A percentile compares a stretch with the other conserved stretches of the same genome.
Evolutionary conservation across 1,140 invertebrate genomes (phyloP).

Genomic region (Heliconius hewitsoni): DNA sequence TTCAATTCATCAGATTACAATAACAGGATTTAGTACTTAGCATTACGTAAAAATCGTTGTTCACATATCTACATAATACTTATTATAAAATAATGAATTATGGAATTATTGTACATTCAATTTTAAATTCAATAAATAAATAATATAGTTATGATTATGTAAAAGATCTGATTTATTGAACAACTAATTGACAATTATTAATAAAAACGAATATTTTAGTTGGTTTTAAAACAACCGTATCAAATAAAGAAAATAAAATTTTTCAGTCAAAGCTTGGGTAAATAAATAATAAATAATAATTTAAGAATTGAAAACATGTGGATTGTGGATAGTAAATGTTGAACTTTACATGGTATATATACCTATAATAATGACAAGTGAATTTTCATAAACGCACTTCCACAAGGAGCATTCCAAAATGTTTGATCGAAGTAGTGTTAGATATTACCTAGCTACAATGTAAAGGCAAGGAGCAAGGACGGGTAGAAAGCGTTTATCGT

Average conservation of each 20-base stretch:
- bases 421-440: conserved; percentile 66
- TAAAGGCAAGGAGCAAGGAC: conserved; percentile 81
- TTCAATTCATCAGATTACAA: background rate
- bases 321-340: conserved; percentile 45
- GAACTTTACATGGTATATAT: conserved; percentile 50
- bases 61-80: background rate
- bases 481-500: conserved; percentile 79
- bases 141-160: background rate
- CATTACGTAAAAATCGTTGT: background rate
- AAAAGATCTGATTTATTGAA: background rate
- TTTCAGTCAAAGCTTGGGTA: conserved; percentile 45
- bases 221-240: background rate
- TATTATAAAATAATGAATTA: background rate
- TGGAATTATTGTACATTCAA: background rate
- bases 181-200: conserved; percentile 7
- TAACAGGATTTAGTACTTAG: background rate
- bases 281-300: conserved; percentile 44
- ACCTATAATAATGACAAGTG: conserved; percentile 52
- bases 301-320: conserved; percentile 21
- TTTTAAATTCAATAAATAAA: background rate
- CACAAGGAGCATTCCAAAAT: conserved; percentile 66
- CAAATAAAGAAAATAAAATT: background rate
- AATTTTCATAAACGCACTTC: conserved; percentile 69
- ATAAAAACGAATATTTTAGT: background rate
- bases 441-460: conserved; percentile 77